Evolutionary conservation across 2,797 vertebrate species (phyloP).

Genomic region (Jordanella pulchra): DNA sequence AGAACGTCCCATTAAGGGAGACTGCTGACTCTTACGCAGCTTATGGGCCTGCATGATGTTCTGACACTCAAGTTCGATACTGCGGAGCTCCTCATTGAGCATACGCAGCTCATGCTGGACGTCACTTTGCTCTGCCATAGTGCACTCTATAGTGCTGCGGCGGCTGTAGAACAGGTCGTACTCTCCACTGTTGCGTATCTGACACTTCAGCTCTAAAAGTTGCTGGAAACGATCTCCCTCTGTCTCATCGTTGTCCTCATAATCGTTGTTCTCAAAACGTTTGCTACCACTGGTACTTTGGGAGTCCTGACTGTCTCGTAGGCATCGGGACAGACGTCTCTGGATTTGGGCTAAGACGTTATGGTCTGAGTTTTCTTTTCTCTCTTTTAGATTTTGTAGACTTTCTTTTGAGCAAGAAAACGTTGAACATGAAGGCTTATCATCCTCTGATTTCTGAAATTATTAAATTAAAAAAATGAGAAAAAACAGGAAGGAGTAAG

Average conservation of each 20-base stretch:
- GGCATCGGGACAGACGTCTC: slow-evolving; percentile 74
- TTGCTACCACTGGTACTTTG: slow-evolving; percentile 68
- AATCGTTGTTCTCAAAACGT: slow-evolving; percentile 72
- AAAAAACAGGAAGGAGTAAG: slow-evolving; percentile 4
- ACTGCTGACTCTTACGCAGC: slow-evolving; percentile 84
- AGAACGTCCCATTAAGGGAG: slow-evolving; percentile 67
- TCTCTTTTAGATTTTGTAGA: slow-evolving; percentile 82
- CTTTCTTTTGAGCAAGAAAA: slow-evolving; percentile 86
- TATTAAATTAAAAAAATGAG: slow-evolving; percentile 6
- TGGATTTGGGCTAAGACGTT: slow-evolving; percentile 85
- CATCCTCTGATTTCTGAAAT: slow-evolving; percentile 87
- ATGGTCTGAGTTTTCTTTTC: slow-evolving; percentile 85
- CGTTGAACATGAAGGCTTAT: slow-evolving; percentile 90
- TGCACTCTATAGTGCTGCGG: slow-evolving; percentile 91
- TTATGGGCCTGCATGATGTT: slow-evolving; percentile 96
- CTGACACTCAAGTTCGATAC: slow-evolving; percentile 95
- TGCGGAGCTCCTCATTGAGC: slow-evolving; percentile 94
- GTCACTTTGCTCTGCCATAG: slow-evolving; percentile 81
- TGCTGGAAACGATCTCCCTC: slow-evolving; percentile 91
- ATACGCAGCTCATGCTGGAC: slow-evolving; percentile 92
- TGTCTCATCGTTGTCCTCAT: slow-evolving; percentile 77
- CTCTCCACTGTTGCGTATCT: slow-evolving; percentile 91
- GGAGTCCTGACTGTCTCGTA: slow-evolving; percentile 80
- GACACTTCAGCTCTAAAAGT: slow-evolving; percentile 93
- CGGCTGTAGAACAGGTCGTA: slow-evolving; percentile 93